phyloP scores from a whole-genome alignment of 2,113 vertebrate genomes.

The Gila orcuttii region DNA sequence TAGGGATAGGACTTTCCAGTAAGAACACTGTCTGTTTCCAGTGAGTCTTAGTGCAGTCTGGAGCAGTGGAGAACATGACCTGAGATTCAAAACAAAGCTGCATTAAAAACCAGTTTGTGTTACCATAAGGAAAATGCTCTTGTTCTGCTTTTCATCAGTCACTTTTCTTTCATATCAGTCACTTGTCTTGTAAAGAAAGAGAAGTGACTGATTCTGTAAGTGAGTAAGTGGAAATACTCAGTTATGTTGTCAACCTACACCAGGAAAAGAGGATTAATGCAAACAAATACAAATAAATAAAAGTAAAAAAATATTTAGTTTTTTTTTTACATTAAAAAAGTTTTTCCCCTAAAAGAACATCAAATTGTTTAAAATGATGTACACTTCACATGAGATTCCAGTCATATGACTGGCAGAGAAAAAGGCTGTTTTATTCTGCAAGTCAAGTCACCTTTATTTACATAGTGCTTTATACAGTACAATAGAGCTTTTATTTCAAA shows the following conservation, averaged over 20 bases:
- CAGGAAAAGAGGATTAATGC: not conserved
- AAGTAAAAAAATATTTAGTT: not conserved
- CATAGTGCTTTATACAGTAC: too few relatives aligned
- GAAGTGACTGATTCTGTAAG: not conserved
- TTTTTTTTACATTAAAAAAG: not conserved
- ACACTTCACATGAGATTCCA: too few relatives aligned
- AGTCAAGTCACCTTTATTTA: too few relatives aligned
- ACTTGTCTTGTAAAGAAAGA: not conserved
- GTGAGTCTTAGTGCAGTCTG: constrained; percentile 86
- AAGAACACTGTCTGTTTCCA: constrained; percentile 96
- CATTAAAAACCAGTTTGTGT: constrained; percentile 47
- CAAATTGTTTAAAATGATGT: too few relatives aligned
- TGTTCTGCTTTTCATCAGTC: too few relatives aligned
- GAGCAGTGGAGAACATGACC: constrained; percentile 92
- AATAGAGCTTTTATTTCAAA: too few relatives aligned
- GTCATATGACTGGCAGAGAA: too few relatives aligned
- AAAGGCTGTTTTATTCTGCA: not conserved
- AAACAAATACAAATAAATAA: not conserved
- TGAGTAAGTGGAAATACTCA: not conserved
- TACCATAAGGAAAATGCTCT: not conserved
- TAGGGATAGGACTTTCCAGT: constrained; percentile 84
- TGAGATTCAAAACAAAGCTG: constrained; percentile 69
- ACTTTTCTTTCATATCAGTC: too few relatives aligned
- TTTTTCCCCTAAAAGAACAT: too few relatives aligned
- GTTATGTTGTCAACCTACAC: too few relatives aligned